phyloP scores from a whole-genome alignment of 2,888 invertebrate genomes.

The Lymantria dispar region DNA sequence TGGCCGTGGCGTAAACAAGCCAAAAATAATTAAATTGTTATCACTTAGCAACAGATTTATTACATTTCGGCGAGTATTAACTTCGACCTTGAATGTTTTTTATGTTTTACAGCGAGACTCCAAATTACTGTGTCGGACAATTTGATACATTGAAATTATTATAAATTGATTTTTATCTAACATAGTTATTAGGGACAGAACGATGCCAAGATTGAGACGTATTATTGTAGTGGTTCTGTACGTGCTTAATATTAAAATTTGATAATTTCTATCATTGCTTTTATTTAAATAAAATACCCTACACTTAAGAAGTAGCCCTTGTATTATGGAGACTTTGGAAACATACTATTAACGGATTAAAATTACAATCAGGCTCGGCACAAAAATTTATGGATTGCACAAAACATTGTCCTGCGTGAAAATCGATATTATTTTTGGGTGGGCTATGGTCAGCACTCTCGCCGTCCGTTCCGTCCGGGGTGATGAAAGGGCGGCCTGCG shows the following conservation, averaged over 20 bases:
- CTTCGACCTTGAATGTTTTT: constrained; percentile 33
- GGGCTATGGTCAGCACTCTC: too few species aligned
- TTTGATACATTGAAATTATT: constrained; percentile 31
- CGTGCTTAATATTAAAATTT: not conserved
- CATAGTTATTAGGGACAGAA: constrained; percentile 7
- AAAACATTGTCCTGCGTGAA: too few species aligned
- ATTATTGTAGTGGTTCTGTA: not conserved
- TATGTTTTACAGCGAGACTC: constrained; percentile 20
- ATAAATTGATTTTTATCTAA: constrained; percentile 40
- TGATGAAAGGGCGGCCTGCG: too few species aligned
- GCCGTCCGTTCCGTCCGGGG: too few species aligned
- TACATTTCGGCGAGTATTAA: constrained; percentile 28
- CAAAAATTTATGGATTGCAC: too few species aligned
- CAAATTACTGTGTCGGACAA: constrained; percentile 32
- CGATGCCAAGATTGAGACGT: constrained; percentile 1
- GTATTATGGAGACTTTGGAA: too few species aligned
- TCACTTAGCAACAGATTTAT: constrained; percentile 36
- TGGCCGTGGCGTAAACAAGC: not conserved
- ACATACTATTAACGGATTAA: too few species aligned
- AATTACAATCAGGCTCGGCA: too few species aligned
- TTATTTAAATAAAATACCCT: too few species aligned
- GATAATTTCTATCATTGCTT: too few species aligned
- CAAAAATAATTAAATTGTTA: constrained; percentile 17
- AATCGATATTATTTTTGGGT: too few species aligned
- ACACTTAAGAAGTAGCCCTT: too few species aligned